Evolutionary conservation across 2,888 invertebrate genomes (phyloP), one percentile per base, ranked within the genome.

Genomic region (Eremobia ochroleuca): DNA sequence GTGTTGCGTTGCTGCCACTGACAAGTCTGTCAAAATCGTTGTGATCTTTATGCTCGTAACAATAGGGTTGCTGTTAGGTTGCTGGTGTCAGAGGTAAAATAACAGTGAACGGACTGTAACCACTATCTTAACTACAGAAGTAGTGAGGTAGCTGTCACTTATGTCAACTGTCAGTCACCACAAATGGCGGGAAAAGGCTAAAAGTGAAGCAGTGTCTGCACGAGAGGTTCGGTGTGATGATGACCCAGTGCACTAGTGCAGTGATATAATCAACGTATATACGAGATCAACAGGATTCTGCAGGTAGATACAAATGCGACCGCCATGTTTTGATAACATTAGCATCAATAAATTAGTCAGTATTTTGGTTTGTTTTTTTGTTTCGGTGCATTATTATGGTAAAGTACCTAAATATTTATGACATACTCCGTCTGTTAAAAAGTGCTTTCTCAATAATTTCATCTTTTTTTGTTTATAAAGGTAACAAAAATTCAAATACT

Each of bases 301-400:
- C 11, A 61, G 21, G 21, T 40, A n/a, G n/a, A n/a, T n/a, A 77
- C 55, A 55, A 77, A 78, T 76, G 40, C 75, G 67, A 67, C 76
- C 70, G 69, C 77, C 62, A 59, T 89, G 81, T 90, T 89, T 89
- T 85, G 74, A 86, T 83, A 88, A 87, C 81, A 89, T 90, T 88
- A 89, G 77, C 79, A 70, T 73, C 37, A 68, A 65, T 73, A 62
- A 76, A 73, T 69, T 74, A 70, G 62, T 55, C 62, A 59, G 25
- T 67, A 49, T 66, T 68, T 61, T 62, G 52, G 66, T 78, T 77
- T 73, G 46, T 74, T 77, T 84, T 61, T 40, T 73, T 62, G 13
- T 21, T 74, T 55, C 34, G 28, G 18, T 43, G 8, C 31, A 34
- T 55, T 55, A 15, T 28, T 37, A 37, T 28, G 13, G 13, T n/a